Percentiles rank a stretch among this genome's conserved stretches.
Evolutionary conservation across 2,888 invertebrate species (phyloP).

Genomic region (Pristionchus japonicus): DNA sequence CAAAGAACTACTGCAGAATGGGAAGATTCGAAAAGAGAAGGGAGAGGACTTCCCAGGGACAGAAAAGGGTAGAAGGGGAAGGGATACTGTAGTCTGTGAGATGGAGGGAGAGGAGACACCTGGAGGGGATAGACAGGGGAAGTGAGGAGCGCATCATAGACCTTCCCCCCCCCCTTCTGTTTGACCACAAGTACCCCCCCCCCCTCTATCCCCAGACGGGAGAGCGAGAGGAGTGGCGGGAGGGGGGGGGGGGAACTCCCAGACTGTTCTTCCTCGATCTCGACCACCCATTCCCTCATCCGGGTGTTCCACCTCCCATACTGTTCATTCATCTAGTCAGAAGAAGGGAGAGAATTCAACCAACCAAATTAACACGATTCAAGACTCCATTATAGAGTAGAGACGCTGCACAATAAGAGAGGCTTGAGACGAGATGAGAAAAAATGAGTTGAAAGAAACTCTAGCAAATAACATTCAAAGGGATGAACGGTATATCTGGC

Average conservation of each 20-base stretch:
- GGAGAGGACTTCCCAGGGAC: not conserved
- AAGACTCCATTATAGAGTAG: not conserved
- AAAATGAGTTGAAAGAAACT: no score
- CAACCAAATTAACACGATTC: not conserved
- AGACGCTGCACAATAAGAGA: not conserved
- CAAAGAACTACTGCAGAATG: constrained; percentile 7
- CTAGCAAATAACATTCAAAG: no score
- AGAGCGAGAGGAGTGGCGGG: no score
- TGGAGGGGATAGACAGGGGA: not conserved
- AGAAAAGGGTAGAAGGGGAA: not conserved
- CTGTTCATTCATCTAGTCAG: not conserved
- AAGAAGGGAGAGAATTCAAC: no score
- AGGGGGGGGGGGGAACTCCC: not conserved
- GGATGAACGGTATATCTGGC: no score
- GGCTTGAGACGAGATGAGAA: no score
- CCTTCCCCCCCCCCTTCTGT: not conserved
- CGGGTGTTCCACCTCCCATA: not conserved
- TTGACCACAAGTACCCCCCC: no score
- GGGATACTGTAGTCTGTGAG: not conserved
- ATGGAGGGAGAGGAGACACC: not conserved
- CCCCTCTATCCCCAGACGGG: not conserved
- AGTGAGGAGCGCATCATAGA: not conserved
- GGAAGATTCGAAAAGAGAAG: not conserved
- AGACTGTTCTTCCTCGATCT: not conserved
- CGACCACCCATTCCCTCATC: not conserved